These are phyloP conservation scores for Sander vitreus DNA, from an alignment of 2,113 vertebrate genomes.

Conservation along the genomic window DNA sequence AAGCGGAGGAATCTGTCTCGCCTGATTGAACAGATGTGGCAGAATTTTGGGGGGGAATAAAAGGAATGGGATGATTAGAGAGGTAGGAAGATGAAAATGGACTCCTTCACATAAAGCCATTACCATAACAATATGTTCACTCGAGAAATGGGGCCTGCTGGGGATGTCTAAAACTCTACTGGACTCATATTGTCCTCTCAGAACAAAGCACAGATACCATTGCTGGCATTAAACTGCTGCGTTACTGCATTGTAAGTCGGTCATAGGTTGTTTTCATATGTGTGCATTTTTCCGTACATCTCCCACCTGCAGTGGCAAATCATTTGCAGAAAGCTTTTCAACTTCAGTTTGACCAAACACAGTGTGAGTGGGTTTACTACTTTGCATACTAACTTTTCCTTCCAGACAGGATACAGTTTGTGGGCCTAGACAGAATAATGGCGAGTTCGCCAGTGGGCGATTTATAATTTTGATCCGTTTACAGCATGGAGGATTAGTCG, in stretches of 20 bases:
- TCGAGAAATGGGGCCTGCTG: constrained; percentile 40
- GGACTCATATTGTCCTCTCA: constrained; percentile 27
- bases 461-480: constrained; percentile 47
- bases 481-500: constrained; percentile 48
- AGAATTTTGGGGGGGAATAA: constrained; percentile 21
- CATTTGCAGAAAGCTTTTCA: constrained; percentile 4
- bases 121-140: constrained; percentile 68
- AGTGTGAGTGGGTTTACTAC: constrained; percentile 38
- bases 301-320: constrained; percentile 19
- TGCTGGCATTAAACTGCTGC: background rate
- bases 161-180: constrained; percentile 24
- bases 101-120: constrained; percentile 52
- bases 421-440: constrained; percentile 19
- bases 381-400: constrained; percentile 42
- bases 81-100: constrained; percentile 60
- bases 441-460: constrained; percentile 31
- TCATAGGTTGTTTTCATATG: constrained; percentile 18
- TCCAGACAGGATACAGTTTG: constrained; percentile 19
- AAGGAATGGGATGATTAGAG: constrained; percentile 64
- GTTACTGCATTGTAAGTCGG: background rate
- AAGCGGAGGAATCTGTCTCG: constrained; percentile 65
- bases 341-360: background rate
- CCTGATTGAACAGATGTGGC: constrained; percentile 66
- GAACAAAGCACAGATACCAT: constrained; percentile 27
- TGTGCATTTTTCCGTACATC: background rate